Conservation (phyloP, 2,113 vertebrate species). For the Syrmaticus mikado region DNA sequence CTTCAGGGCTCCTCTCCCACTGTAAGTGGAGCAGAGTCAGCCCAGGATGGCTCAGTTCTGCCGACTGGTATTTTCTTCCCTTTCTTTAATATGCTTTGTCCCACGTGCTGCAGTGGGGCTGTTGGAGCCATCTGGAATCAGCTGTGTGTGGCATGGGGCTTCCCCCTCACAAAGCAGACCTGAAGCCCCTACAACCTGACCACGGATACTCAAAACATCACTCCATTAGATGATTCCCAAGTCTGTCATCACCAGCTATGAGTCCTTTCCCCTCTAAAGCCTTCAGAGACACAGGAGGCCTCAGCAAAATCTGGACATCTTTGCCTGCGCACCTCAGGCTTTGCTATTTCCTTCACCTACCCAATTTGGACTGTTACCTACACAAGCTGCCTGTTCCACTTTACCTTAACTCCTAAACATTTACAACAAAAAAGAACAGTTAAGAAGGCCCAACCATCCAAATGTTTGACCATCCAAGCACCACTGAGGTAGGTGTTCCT, state of each 20-base stretch:
- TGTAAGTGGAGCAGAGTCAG: rapidly evolving
- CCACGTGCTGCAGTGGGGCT: rapidly evolving
- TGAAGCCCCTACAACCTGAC: neutral
- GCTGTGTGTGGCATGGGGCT: rapidly evolving
- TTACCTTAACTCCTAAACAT: neutral
- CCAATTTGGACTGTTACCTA: neutral
- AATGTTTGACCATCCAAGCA: neutral
- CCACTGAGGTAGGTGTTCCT: neutral
- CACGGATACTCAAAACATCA: neutral
- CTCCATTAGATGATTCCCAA: neutral
- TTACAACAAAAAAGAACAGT: neutral
- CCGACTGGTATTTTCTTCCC: neutral
- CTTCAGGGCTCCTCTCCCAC: neutral
- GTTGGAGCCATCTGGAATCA: rapidly evolving
- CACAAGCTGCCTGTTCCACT: neutral
- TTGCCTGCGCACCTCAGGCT: neutral
- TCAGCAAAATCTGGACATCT: neutral
- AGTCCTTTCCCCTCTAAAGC: rapidly evolving
- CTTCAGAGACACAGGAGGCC: neutral
- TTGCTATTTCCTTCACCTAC: neutral
- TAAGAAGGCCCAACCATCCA: neutral
- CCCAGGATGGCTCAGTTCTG: neutral
- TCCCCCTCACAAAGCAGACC: neutral
- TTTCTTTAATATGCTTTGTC: neutral
- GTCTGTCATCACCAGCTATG: neutral